Evolutionary conservation across 2,113 vertebrate species (phyloP), one percentile per base, ranked within the genome.

Genomic region (Genyomyrus donnyi): DNA sequence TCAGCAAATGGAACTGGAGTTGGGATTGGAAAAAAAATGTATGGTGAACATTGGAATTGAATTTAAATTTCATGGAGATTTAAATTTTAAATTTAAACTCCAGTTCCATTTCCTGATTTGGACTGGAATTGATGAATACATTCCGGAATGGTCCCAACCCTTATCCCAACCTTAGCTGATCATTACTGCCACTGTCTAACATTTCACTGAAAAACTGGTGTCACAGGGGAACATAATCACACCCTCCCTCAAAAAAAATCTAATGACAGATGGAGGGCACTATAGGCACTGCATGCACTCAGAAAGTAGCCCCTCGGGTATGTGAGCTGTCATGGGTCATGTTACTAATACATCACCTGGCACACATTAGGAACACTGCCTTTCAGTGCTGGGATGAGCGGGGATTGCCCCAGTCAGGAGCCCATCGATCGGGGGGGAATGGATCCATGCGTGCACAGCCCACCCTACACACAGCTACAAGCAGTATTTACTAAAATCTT

Each of bases 331-430:
- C 42, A 77, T 86, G 52, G 88, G 85, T 94, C 52, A 3, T 3
- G 88, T 93, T 92, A 88, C 92, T 91, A 87, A 89, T 89, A 91
- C 86, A 31, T 31, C 39, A 45, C 66, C 83, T 58, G 46, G 52
- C 19, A 39, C 70, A 83, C 42, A 48, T 52, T 48, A 85, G 88
- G 58, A 53, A 89, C 46, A 91, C 90, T 85, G 42, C n/a, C 42
- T 4, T 46, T 58, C 58, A 48, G 45, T 1, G 24, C 9, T 48
- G 42, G 35, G 83, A 85, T 46, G 45, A 77, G 42, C n/a, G 46
- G 66, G 88, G 48, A 49, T 52, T 48, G 39, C 24, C 48, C 27
- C 46, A 49, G 66, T 35, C 45, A 17, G 10, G 10, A 80, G n/a
- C 15, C 46, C 66, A 89, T n/a, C 66, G 42, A 49, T 52, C 46